A percentile compares a stretch with the other conserved stretches of the same genome.
phyloP scores from a whole-genome alignment of 1,140 invertebrate genomes.

The Ceratosolen fusciceps region DNA sequence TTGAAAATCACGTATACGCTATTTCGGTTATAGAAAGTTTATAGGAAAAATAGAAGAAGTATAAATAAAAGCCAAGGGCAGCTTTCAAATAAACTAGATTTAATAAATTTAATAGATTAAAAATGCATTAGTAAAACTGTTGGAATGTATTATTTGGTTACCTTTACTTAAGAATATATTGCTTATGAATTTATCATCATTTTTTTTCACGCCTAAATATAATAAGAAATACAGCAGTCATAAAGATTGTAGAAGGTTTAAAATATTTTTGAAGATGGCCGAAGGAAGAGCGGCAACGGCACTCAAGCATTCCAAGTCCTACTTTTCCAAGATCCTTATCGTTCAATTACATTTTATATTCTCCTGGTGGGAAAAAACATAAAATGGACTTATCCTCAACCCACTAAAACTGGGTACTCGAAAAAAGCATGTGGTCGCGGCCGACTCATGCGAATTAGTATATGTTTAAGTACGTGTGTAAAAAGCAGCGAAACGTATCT shows the following conservation, averaged over 20 bases:
- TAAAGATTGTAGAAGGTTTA: constrained; percentile 27
- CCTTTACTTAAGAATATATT: not conserved
- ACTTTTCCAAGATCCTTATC: constrained; percentile 35
- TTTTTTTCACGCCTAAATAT: not conserved
- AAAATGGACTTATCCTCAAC: not conserved
- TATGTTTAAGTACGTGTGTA: not conserved
- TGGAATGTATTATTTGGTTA: too few relatives aligned
- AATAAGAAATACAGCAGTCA: constrained; percentile 14
- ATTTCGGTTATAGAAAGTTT: not conserved
- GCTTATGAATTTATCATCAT: not conserved
- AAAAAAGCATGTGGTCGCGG: not conserved
- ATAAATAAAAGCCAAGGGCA: not conserved
- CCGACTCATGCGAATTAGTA: not conserved
- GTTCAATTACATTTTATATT: constrained; percentile 42
- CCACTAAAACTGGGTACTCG: not conserved
- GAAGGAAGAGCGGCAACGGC: constrained; percentile 6
- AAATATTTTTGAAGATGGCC: not conserved
- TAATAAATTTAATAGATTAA: too few relatives aligned
- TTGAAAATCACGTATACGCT: not conserved
- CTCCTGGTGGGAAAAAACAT: not conserved
- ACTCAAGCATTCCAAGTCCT: constrained; percentile 11
- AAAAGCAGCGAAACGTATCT: not conserved
- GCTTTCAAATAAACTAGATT: not conserved
- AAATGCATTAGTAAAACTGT: too few relatives aligned
- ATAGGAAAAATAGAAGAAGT: not conserved